A percentile compares a stretch with the other conserved stretches of the same genome.
Evolutionary conservation across 2,888 invertebrate species (phyloP).

Genomic region (Tetragonisca angustula): DNA sequence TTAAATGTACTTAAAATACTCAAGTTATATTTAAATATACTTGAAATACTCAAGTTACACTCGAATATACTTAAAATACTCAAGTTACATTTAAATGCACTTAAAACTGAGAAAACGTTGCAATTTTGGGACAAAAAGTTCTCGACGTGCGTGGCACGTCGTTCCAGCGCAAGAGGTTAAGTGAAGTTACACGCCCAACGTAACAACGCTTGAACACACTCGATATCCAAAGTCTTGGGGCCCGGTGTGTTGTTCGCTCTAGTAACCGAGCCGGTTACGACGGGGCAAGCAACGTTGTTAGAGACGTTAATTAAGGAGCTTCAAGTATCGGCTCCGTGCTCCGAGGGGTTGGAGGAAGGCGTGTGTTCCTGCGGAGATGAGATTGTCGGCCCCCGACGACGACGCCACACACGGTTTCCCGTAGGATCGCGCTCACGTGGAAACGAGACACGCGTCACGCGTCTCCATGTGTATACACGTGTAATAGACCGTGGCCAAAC

Average conservation of each 20-base stretch:
- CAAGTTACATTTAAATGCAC: no score
- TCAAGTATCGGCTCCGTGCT: constrained; percentile 37
- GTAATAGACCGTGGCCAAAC: not conserved
- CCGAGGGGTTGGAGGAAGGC: constrained; percentile 10
- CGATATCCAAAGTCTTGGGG: constrained; percentile 26
- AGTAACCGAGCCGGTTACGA: constrained; percentile 36
- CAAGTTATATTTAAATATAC: no score
- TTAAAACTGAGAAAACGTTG: no score
- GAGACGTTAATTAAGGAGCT: constrained; percentile 69
- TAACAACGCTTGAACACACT: constrained; percentile 18
- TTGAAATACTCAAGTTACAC: no score
- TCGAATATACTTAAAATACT: no score
- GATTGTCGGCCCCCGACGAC: constrained; percentile 59
- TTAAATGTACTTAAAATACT: no score
- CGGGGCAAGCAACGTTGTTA: constrained; percentile 58
- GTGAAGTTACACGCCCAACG: constrained; percentile 11
- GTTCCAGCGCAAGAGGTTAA: not conserved
- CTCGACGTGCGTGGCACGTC: no score
- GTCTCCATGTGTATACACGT: constrained; percentile 17
- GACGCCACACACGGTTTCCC: constrained; percentile 47
- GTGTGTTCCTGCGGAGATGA: constrained; percentile 64
- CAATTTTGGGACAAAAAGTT: no score
- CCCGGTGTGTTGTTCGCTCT: constrained; percentile 17
- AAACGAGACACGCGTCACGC: constrained; percentile 41
- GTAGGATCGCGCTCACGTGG: constrained; percentile 13